A percentile compares a stretch with the other conserved stretches of the same genome.
phyloP scores from a whole-genome alignment of 2,113 vertebrate genomes.

The Mohoua ochrocephala region DNA sequence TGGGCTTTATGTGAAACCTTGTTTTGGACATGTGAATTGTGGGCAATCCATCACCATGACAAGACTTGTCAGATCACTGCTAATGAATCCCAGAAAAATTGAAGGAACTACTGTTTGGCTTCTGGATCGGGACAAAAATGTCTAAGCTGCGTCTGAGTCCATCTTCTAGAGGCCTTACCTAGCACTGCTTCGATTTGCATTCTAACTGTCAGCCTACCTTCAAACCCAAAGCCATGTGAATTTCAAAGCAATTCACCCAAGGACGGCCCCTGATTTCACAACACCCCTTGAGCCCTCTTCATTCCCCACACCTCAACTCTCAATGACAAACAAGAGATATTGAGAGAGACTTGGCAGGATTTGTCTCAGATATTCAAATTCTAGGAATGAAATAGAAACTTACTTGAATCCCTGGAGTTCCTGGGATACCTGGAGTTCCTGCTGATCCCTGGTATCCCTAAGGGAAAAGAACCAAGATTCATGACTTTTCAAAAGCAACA shows the following conservation, averaged over 20 bases:
- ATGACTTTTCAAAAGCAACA: neutral
- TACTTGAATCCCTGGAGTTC: constrained; percentile 84
- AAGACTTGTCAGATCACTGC: neutral
- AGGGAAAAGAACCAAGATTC: neutral
- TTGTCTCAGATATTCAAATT: neutral
- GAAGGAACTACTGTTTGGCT: neutral
- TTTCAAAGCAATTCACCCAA: neutral
- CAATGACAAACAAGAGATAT: neutral
- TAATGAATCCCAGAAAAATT: neutral
- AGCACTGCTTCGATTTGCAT: neutral
- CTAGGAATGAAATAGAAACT: neutral
- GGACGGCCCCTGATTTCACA: neutral
- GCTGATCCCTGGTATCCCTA: constrained; percentile 84
- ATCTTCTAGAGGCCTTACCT: neutral
- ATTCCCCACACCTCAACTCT: neutral
- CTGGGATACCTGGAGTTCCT: constrained; percentile 82
- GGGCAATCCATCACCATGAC: neutral
- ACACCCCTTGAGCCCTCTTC: neutral
- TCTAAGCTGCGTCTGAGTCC: neutral
- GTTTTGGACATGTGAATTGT: neutral
- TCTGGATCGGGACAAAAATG: neutral
- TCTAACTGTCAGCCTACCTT: neutral
- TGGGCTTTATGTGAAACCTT: neutral
- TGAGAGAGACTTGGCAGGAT: neutral
- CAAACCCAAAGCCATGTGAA: neutral